Evolutionary conservation across 2,888 invertebrate genomes (phyloP), one percentile per base, ranked within the genome.

Genomic region (Megalurothrips usitatus): DNA sequence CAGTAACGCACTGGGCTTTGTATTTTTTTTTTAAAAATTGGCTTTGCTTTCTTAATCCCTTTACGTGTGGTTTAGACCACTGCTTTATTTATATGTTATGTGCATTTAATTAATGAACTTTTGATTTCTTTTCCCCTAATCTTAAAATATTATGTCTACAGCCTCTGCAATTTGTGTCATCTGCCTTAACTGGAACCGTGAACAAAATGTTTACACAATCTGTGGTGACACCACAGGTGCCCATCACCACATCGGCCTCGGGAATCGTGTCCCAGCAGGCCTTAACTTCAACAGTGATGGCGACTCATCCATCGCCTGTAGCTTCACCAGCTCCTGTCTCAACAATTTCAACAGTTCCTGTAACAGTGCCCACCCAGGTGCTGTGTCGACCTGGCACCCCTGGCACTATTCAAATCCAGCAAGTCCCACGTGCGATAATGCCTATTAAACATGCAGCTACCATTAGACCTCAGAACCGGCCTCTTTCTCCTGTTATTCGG

Each of bases 401-500:
- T 23, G 68, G 68, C 10, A 75, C 68, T 12, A 23, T 75, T 75
- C 68, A 75, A 58, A 17, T 58, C 17, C 58, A 58, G 19, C 34
- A 75, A 58, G 58, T 58, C n/a, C 68, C 68, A 10, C 68, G 68
- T 26, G 68, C 68, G 9, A 75, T 75, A 26, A 75, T 75, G 26
- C 68, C 68, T 26, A 75, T 75, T 10, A 23, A 26, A 12, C 68
- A 75, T 26, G 12, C 26, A 75, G 26, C 68, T 26, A 12, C 68
- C 1, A 75, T 75, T 8, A 23, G 68, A 12, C 23, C 68, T 23
- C 68, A 75, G 23, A 75, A 23, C 23, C 68, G 68, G 0, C 68
- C 68, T 75, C 68, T 75, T 80, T 43, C 58, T 79, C 58, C 63
- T 80, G 28, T 81, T 75, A 79, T 49, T 75, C 2, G 78, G 26